These are phyloP conservation scores for Scopus umbretta DNA, from an alignment of 2,113 vertebrate species.

Conservation along the genomic window DNA sequence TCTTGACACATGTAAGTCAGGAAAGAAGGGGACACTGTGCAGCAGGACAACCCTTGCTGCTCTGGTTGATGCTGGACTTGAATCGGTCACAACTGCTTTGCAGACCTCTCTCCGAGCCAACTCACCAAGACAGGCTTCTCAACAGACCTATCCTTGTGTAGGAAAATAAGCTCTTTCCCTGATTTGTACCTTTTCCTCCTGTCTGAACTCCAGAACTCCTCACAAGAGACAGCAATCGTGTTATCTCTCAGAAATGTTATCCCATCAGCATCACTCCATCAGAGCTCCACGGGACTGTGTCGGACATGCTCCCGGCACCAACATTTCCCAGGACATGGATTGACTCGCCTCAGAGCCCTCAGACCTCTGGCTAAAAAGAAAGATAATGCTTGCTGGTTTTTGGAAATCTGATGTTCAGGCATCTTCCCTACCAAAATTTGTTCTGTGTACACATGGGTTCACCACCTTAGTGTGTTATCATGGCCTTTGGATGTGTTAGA, in stretches of 20 bases:
- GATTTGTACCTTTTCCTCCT: neutral
- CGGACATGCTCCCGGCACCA: neutral
- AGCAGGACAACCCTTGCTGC: neutral
- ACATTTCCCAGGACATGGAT: neutral
- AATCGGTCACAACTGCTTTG: neutral
- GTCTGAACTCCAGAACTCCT: neutral
- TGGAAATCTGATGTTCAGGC: neutral
- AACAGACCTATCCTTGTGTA: neutral
- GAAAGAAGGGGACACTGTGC: neutral
- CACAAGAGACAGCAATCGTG: neutral
- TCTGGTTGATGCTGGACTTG: neutral
- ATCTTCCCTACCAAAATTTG: neutral
- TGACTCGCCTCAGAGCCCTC: neutral
- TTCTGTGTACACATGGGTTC: accelerated
- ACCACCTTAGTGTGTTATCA: accelerated
- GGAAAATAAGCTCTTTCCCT: neutral
- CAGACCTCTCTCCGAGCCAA: neutral
- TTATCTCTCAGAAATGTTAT: neutral
- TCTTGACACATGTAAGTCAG: neutral
- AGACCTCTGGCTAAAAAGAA: neutral
- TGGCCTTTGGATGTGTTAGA: neutral
- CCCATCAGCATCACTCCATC: neutral
- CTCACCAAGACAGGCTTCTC: neutral
- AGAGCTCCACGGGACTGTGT: neutral
- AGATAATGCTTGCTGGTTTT: neutral